A percentile compares a stretch with the other conserved stretches of the same genome.
Conservation (phyloP, 1,140 invertebrate genomes). For the Drosophila sp. region DNA sequence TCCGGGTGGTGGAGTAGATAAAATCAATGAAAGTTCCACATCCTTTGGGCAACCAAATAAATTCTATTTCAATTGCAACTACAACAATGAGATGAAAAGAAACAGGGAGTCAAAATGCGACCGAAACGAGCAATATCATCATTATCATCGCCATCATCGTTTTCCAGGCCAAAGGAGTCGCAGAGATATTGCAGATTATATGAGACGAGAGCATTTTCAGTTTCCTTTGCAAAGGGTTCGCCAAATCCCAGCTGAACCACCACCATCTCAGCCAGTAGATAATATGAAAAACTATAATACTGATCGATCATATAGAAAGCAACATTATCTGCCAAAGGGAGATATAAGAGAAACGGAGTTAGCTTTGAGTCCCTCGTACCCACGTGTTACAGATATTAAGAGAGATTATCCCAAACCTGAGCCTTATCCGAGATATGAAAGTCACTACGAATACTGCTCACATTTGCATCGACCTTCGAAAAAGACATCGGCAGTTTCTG, state of each 20-base stretch:
- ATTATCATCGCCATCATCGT: neutral
- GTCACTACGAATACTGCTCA: constrained; percentile 1
- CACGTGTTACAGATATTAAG: neutral
- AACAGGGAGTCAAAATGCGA: neutral
- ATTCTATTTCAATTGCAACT: constrained; percentile 37
- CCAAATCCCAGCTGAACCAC: neutral
- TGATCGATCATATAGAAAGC: neutral
- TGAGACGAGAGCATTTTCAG: neutral
- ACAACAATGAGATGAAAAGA: neutral
- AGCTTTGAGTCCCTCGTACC: neutral
- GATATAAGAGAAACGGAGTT: neutral
- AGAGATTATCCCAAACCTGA: neutral
- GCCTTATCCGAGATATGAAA: neutral
- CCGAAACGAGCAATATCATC: neutral
- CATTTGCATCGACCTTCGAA: neutral
- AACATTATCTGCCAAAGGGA: neutral
- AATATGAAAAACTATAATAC: neutral
- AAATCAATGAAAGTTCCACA: constrained; percentile 4
- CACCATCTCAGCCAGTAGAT: neutral
- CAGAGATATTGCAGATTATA: neutral
- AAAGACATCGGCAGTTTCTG: neutral
- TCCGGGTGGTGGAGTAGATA: constrained; percentile 43
- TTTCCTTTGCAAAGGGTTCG: neutral
- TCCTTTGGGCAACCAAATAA: constrained; percentile 37
- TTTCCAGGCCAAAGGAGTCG: no score